A percentile compares a stretch with the other conserved stretches of the same genome.
Conservation (phyloP, 2,113 vertebrate genomes). For the Seriola dumerili region DNA sequence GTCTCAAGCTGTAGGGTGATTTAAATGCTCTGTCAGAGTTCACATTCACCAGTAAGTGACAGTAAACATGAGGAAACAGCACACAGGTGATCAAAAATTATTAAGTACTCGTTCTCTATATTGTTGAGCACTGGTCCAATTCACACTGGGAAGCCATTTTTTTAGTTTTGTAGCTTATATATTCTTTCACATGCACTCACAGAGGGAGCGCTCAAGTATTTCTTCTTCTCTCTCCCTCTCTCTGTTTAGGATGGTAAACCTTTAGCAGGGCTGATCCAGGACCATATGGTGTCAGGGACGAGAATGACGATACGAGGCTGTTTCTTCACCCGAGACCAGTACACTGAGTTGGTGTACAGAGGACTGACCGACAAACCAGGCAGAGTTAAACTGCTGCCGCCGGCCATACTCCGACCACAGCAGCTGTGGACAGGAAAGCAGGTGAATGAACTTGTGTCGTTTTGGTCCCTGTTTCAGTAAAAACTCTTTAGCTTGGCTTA, state of each 20-base stretch:
- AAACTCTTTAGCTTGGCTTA: not conserved
- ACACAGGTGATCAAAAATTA: too few species aligned
- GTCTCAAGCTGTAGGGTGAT: not conserved
- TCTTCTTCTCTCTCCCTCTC: not conserved
- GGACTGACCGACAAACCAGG: slow-evolving; percentile 93
- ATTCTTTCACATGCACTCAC: not conserved
- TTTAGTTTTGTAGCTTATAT: not conserved
- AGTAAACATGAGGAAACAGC: too few species aligned
- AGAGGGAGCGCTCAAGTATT: not conserved
- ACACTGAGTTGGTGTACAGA: slow-evolving; percentile 93
- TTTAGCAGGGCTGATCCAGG: slow-evolving; percentile 95
- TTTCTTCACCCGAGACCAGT: slow-evolving; percentile 93
- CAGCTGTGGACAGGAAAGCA: slow-evolving; percentile 96
- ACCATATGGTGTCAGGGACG: slow-evolving; percentile 97
- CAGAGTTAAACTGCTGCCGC: slow-evolving; percentile 87
- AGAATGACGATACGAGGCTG: slow-evolving; percentile 94
- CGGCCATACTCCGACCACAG: slow-evolving; percentile 91
- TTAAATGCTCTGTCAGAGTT: not conserved
- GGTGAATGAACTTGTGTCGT: slow-evolving; percentile 72
- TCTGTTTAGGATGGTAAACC: slow-evolving; percentile 92
- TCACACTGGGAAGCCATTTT: not conserved
- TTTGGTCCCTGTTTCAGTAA: not conserved
- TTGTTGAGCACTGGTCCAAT: not conserved
- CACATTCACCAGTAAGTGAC: not conserved
- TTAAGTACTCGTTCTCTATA: too few species aligned